Base-by-base conservation (phyloP, 2,888 invertebrate genomes). In the Pyrrhia umbra region DNA sequence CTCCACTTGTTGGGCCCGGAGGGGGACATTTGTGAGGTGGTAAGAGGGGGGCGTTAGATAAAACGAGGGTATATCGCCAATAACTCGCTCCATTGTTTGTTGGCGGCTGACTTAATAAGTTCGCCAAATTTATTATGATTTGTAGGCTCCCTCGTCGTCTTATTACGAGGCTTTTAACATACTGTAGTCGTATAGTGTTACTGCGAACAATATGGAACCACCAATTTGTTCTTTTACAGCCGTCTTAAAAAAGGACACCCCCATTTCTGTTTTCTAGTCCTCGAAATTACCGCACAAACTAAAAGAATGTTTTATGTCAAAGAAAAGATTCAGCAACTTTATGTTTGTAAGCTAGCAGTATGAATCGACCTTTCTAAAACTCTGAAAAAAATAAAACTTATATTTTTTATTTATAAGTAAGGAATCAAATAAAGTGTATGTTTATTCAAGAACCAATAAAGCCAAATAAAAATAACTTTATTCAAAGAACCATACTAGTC, bases 101-200 rank as follows among this genome's bases (percentile, higher is more conserved):
- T 89, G 91, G 91, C 91, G 90, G 90, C 90, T 88, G 92, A 92
- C 93, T 93, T 94, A 94, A 94, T 94, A 94, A 94, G 93, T 92
- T 92, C 91, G 82, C 88, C 90, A 85, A 92, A 94, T 94, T 93
- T 94, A 93, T 93, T 93, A 93, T 94, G 93, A 94, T 93, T 93
- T 93, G 92, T 92, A 88, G 90, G 85, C 88, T 89, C 88, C 88
- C 89, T 89, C 87, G 90, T 89, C 91, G 89, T 92, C 90, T 91
- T 92, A 90, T 93, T 92, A 92, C 83, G 88, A 84, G 82, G 84
- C 85, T 87, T 89, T 89, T 89, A 91, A 88, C 88, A 86, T 88
- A 88, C 81, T 84, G 80, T 76, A 84, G 73, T 76, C 75, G 79
- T 85, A 80, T 75, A 79, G 79, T 84, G 81, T 81, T 81, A 82